These are phyloP conservation scores for Cavia porcellus DNA, from an alignment of 2,113 vertebrate genomes.

Conservation along the genomic window DNA sequence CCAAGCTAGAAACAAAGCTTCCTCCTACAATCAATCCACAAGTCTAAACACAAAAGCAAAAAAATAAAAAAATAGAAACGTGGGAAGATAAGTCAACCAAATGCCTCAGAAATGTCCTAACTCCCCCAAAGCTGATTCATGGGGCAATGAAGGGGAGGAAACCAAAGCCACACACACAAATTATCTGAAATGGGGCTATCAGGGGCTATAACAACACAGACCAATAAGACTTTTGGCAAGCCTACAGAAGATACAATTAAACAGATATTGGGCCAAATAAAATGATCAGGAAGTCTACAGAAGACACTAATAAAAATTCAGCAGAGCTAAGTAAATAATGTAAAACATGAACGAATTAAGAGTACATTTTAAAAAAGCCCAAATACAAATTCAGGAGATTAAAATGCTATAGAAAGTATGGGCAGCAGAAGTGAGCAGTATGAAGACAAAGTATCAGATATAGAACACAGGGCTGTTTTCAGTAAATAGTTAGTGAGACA, in stretches of 20 bases:
- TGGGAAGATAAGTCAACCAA: not conserved
- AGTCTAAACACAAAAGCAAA: not conserved
- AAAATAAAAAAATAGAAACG: not conserved
- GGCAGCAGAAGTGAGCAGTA: not conserved
- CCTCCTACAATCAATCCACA: not conserved
- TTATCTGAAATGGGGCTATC: not conserved
- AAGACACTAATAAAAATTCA: too few relatives aligned
- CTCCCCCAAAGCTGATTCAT: not conserved
- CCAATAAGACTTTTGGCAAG: not conserved
- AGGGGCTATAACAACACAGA: not conserved
- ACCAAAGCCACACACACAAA: not conserved
- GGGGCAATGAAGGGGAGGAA: not conserved
- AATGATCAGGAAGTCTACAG: not conserved
- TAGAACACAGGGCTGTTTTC: not conserved
- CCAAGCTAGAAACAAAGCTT: not conserved
- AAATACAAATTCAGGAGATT: not conserved
- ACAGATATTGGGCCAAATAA: not conserved
- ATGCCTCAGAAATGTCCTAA: not conserved
- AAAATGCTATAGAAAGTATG: not conserved
- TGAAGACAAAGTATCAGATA: not conserved
- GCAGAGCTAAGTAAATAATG: too few relatives aligned
- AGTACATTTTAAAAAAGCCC: not conserved
- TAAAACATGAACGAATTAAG: not conserved
- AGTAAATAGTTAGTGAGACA: not conserved
- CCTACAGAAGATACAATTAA: not conserved